Conservation (phyloP, 1,140 invertebrate species). For the Pseudobourletiella spinata region DNA sequence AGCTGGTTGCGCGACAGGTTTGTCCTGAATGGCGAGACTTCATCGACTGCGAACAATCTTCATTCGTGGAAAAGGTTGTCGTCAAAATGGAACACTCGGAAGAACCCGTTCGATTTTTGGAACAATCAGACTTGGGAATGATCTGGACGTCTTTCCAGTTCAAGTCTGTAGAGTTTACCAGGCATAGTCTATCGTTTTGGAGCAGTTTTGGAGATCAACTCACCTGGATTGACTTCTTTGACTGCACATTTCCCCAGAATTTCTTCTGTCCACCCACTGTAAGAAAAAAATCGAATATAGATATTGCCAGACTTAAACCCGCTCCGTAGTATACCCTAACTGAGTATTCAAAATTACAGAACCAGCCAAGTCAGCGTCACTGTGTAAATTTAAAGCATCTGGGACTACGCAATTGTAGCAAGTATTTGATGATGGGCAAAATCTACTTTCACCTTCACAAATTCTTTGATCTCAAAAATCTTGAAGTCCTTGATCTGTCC, state of each 20-base stretch:
- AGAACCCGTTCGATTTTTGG: neutral
- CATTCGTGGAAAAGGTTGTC: neutral
- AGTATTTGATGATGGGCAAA: constrained; percentile 26
- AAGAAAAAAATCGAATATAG: too few species aligned
- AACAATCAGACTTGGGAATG: neutral
- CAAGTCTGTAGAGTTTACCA: constrained; percentile 8
- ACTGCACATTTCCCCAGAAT: constrained; percentile 11
- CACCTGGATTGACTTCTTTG: constrained; percentile 21
- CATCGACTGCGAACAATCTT: neutral
- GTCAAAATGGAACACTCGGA: constrained; percentile 7
- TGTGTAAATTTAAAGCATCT: constrained; percentile 23
- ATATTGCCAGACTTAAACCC: too few species aligned
- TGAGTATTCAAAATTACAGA: neutral
- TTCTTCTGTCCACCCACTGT: neutral
- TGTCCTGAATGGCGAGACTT: constrained; percentile 16
- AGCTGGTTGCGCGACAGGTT: constrained; percentile 12
- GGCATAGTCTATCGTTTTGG: constrained; percentile 20
- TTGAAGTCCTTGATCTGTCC: constrained; percentile 21
- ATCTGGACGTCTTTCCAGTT: constrained; percentile 7
- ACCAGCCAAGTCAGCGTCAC: neutral
- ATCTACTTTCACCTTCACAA: constrained; percentile 22
- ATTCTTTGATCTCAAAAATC: constrained; percentile 14
- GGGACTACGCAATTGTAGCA: constrained; percentile 13
- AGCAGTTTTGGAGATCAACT: constrained; percentile 16
- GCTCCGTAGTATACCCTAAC: neutral